Conservation (phyloP, 2,888 invertebrate species). For the Eurytoma californica region DNA sequence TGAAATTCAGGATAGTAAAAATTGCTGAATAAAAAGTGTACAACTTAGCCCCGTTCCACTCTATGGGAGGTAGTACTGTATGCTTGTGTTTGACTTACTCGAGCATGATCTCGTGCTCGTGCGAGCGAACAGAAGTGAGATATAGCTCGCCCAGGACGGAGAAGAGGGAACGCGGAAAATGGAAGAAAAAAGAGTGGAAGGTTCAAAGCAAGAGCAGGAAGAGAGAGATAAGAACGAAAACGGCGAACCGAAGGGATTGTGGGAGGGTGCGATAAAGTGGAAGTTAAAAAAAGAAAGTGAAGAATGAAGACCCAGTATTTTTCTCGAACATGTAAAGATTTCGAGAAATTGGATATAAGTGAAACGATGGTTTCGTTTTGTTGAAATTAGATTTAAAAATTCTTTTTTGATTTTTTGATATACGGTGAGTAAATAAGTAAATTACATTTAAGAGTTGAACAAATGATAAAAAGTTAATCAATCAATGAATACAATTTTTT, state of each 20-base stretch:
- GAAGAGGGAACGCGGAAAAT: slow-evolving; percentile 25
- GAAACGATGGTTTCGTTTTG: background rate
- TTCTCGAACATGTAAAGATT: background rate
- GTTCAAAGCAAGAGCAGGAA: slow-evolving; percentile 36
- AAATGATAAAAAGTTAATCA: too few relatives aligned
- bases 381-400: too few relatives aligned
- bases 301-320: background rate
- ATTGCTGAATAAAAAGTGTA: background rate
- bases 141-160: slow-evolving; percentile 34
- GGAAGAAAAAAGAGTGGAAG: slow-evolving; percentile 46
- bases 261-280: slow-evolving; percentile 21
- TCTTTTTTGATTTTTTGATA: too few relatives aligned
- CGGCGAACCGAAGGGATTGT: slow-evolving; percentile 27
- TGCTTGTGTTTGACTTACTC: slow-evolving; percentile 45
- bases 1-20: background rate
- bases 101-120: slow-evolving; percentile 33
- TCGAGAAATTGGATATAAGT: background rate
- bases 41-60: too few relatives aligned
- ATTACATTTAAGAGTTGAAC: too few relatives aligned
- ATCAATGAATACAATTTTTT: too few relatives aligned
- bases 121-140: slow-evolving; percentile 44
- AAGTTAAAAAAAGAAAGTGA: background rate
- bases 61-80: background rate
- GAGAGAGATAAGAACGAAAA: slow-evolving; percentile 44
- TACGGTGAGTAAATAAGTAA: too few relatives aligned